Evolutionary conservation across 2,113 vertebrate species (phyloP), one percentile per base, ranked within the genome.

Genomic region (Eubucco bourcierii): DNA sequence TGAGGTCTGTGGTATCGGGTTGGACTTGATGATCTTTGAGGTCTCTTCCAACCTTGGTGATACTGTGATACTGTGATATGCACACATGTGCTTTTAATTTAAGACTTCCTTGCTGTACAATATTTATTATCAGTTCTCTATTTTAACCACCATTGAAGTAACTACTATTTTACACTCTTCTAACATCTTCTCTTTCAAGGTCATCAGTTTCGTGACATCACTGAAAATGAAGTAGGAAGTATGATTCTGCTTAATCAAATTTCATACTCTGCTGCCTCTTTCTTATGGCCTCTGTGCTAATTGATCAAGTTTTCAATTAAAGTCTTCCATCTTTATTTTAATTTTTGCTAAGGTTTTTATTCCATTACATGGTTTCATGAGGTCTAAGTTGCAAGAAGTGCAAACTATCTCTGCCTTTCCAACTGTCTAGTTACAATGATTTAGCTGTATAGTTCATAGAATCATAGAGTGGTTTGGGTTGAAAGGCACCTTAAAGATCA

Each of bases 241-340:
- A 97, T 97, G 97, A 95, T 96, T 97, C 95, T 96, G 84, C 96
- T 98, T 97, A 98, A 98, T 98, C 97, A 98, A 90, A 98, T 98
- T 97, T 98, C 93, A 98, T 95, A 97, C 98, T 97, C 97, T 92
- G 74, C 88, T 98, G 96, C 97, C 73, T 97, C 81, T 83, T 93
- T 97, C 94, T 97, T 97, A 97, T 96, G 96, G 97, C 92, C 95
- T 98, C 93, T 97, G 95, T 96, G 96, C 96, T 98, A 98, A 98
- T 98, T 98, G 98, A 98, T 98, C 97, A 97, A 96, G 96, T 98
- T 98, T 98, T 98, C 97, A 98, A 98, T 98, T 98, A 98, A 97
- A 97, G 94, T 94, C 93, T 68, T 97, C 97, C 94, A 97, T 98
- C 97, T 98, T 98, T 97, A 97, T 98, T 98, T 98, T 97, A 97